Conservation (phyloP, 35 echinoderm and acorn worm genomes). For the Nesometra sesokonis region DNA sequence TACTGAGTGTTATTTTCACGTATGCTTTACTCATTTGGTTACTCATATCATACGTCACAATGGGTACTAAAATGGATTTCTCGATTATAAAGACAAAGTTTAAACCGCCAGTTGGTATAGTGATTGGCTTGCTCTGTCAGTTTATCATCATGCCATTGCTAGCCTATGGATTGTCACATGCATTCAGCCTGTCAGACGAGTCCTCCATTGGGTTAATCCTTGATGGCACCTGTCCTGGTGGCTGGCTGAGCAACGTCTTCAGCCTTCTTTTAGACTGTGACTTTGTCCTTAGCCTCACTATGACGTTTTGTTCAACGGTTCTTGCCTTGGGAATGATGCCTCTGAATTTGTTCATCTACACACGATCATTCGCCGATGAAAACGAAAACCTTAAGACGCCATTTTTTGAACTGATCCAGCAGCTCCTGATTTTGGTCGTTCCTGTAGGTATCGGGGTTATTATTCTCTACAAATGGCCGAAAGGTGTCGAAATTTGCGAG, state of each 20-base stretch:
- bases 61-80: slow-evolving; percentile 66
- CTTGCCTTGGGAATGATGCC: slow-evolving; percentile 82
- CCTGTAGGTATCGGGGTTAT: slow-evolving; percentile 54
- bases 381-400: slow-evolving; percentile 47
- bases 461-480: slow-evolving; percentile 45
- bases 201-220: slow-evolving; percentile 53
- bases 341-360: slow-evolving; percentile 84
- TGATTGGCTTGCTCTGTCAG: slow-evolving; percentile 71
- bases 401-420: slow-evolving; percentile 39
- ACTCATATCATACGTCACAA: slow-evolving; percentile 60
- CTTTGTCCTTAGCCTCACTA: slow-evolving; percentile 70
- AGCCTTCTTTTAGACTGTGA: slow-evolving; percentile 77
- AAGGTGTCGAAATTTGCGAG: background rate
- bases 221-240: slow-evolving; percentile 64
- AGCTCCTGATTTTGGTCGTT: slow-evolving; percentile 51
- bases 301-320: slow-evolving; percentile 84
- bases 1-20: background rate
- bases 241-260: slow-evolving; percentile 83
- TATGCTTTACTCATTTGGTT: slow-evolving; percentile 50
- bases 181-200: slow-evolving; percentile 39
- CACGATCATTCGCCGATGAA: slow-evolving; percentile 35
- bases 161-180: slow-evolving; percentile 40
- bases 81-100: slow-evolving; percentile 40
- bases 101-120: slow-evolving; percentile 36
- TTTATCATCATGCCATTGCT: slow-evolving; percentile 72